Conservation (phyloP, 1,140 invertebrate species). For the Scaptomyza hsui region DNA sequence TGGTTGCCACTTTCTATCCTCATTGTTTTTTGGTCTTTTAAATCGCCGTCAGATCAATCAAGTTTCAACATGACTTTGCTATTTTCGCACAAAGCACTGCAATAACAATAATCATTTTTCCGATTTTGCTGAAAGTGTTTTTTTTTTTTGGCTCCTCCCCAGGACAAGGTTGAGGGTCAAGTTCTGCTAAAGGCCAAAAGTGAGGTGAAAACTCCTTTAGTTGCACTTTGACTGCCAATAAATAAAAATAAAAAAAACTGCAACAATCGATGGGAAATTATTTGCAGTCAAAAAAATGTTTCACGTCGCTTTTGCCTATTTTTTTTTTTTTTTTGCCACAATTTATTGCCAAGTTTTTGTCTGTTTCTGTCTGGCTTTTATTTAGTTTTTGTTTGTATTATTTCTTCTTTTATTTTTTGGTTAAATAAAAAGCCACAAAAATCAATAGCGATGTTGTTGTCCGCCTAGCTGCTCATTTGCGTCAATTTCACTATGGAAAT, state of each 20-base stretch:
- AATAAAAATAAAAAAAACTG: background rate
- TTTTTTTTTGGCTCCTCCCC: slow-evolving; percentile 13
- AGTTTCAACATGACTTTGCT: slow-evolving; percentile 61
- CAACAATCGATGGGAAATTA: slow-evolving; percentile 60
- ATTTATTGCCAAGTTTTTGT: slow-evolving; percentile 38
- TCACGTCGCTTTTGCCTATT: slow-evolving; percentile 5
- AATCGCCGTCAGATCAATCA: slow-evolving; percentile 43
- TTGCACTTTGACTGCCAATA: slow-evolving; percentile 24
- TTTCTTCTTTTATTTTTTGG: slow-evolving; percentile 24
- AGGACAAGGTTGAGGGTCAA: slow-evolving; percentile 62
- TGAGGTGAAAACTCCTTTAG: slow-evolving; percentile 26
- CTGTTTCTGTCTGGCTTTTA: slow-evolving; percentile 1
- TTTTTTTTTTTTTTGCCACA: slow-evolving; percentile 13
- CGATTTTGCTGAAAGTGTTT: slow-evolving; percentile 29
- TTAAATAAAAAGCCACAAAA: slow-evolving; percentile 62
- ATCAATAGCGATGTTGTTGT: slow-evolving; percentile 49
- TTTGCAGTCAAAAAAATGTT: slow-evolving; percentile 39
- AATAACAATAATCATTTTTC: slow-evolving; percentile 61
- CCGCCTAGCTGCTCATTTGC: slow-evolving; percentile 63
- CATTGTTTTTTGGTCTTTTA: slow-evolving; percentile 34
- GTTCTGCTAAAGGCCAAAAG: slow-evolving; percentile 68
- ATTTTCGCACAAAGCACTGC: slow-evolving; percentile 42
- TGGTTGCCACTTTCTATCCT: slow-evolving; percentile 57
- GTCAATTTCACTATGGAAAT: slow-evolving; percentile 69
- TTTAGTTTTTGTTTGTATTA: slow-evolving; percentile 31